Evolutionary conservation across 1,140 invertebrate genomes (phyloP).

Genomic region (Mesaphorura yosii): DNA sequence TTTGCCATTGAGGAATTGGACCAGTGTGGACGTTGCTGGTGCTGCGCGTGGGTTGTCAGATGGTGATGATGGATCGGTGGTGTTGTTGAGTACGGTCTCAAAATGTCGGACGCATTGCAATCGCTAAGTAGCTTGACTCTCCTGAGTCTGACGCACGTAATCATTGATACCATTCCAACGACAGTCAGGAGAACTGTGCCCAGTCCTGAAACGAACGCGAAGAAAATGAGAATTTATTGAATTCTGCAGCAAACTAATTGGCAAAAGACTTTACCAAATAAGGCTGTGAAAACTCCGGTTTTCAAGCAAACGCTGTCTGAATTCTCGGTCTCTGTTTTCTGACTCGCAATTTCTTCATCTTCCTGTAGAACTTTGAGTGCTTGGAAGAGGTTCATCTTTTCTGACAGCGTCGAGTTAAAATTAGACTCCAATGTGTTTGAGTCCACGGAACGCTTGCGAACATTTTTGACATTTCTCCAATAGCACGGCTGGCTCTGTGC

Average conservation of each 20-base stretch:
- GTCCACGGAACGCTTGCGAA: slow-evolving; percentile 50
- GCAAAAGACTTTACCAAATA: slow-evolving; percentile 41
- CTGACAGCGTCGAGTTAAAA: slow-evolving; percentile 47
- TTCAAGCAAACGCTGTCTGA: slow-evolving; percentile 53
- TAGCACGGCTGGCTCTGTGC: slow-evolving; percentile 81
- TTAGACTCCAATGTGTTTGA: slow-evolving; percentile 24
- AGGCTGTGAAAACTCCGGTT: slow-evolving; percentile 59
- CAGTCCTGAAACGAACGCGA: slow-evolving; percentile 18
- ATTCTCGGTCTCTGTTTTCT: slow-evolving; percentile 35
- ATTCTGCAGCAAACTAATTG: not conserved
- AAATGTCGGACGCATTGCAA: slow-evolving; percentile 20
- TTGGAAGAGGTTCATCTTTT: slow-evolving; percentile 80
- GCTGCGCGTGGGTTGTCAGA: not conserved
- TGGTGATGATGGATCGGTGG: slow-evolving; percentile 7
- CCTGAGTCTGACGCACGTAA: slow-evolving; percentile 31
- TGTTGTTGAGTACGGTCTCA: slow-evolving; percentile 28
- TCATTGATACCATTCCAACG: slow-evolving; percentile 22
- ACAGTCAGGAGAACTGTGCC: slow-evolving; percentile 25
- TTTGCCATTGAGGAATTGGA: slow-evolving; percentile 14
- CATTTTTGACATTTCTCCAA: slow-evolving; percentile 74
- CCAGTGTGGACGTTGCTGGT: slow-evolving; percentile 10
- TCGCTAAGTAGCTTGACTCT: slow-evolving; percentile 25
- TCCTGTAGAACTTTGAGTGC: slow-evolving; percentile 74
- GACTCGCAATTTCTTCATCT: slow-evolving; percentile 56
- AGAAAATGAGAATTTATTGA: slow-evolving; percentile 2